Base-by-base conservation (phyloP, 2,797 vertebrate species). In the Crypturellus tataupa region DNA sequence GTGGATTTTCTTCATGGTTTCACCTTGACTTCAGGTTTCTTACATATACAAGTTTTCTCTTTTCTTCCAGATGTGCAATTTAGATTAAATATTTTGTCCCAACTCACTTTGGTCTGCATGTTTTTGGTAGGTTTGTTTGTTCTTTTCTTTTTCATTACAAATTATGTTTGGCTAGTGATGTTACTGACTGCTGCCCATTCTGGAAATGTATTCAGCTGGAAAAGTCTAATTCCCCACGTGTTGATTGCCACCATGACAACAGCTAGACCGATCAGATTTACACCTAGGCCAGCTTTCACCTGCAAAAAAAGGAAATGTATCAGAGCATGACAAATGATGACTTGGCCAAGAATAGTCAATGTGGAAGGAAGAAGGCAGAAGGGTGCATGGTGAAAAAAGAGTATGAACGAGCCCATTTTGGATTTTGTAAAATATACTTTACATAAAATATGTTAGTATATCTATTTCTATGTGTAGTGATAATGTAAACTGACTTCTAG, bases 231-330 rank as follows among this genome's bases (percentile, higher is more conserved):
- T 16, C 99, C 99, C 99, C 99, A 99, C 0, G 99, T 99, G 84
- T 98, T 99, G 97, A 99, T 99, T 89, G 99, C 99, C 96, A 99
- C 96, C 98, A 98, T 99, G 70, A 99, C 99, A 83, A 99, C 98
- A 17, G 98, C 98, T 90, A 99, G 97, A 2, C 99, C 99, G 29
- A 99, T 99, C 80, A 99, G 97, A 88, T 99, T 99, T 96, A 99
- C 99, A 64, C 99, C 99, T 9, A 99, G 98, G 55, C 99, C 99
- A 42, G 99, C 99, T 97, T 99, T 99, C 92, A 99, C 99, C 99
- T 99, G 95, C 16, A 73, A 93, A 95, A 93, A 12, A 70, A 94
- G 19, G 23, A 91, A 92, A 91, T 29, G 12, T 20, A 37, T n/a
- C 35, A 76, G n/a, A 75, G 2, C 13, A 49, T 1, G 2, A 65